A percentile compares a stretch with the other conserved stretches of the same genome.
Evolutionary conservation across 2,797 vertebrate species (phyloP).

Genomic region (Hyperoplus immaculatus): DNA sequence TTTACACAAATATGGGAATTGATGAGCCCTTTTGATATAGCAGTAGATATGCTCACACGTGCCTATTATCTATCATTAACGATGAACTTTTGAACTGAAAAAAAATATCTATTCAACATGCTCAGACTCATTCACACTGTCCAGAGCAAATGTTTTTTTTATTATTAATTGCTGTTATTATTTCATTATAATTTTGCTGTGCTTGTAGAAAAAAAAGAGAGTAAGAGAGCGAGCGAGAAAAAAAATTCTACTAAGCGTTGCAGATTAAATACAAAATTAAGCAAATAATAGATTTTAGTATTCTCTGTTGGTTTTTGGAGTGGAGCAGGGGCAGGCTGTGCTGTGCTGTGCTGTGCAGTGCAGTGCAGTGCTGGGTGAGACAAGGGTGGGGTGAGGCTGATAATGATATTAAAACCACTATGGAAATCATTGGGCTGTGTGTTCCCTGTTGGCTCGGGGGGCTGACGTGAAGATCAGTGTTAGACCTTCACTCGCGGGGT

Average conservation of each 20-base stretch:
- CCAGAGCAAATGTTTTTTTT: conserved; percentile 36
- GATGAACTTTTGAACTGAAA: background rate
- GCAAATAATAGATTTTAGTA: conserved; percentile 87
- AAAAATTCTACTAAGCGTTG: conserved; percentile 59
- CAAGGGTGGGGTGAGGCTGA: conserved; percentile 80
- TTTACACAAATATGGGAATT: background rate
- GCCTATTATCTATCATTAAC: conserved; percentile 3
- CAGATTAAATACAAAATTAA: conserved; percentile 84
- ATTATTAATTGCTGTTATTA: conserved; percentile 53
- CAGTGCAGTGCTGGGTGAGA: conserved; percentile 61
- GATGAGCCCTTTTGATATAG: background rate
- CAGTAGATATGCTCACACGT: background rate
- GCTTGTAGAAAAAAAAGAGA: conserved; percentile 26
- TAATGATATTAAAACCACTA: conserved; percentile 89
- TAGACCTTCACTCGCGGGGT: conserved; percentile 82
- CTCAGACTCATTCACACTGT: conserved; percentile 14
- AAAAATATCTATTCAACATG: conserved; percentile 17
- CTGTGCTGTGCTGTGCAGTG: conserved; percentile 39
- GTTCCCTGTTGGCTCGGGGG: conserved; percentile 79
- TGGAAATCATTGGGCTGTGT: conserved; percentile 84
- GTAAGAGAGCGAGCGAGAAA: conserved; percentile 7
- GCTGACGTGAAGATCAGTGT: conserved; percentile 80
- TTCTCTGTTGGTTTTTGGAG: conserved; percentile 78
- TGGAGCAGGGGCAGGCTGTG: conserved; percentile 35
- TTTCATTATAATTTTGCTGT: conserved; percentile 51